These are phyloP conservation scores for Apis laboriosa DNA, from an alignment of 1,140 invertebrate species.

Conservation along the genomic window DNA sequence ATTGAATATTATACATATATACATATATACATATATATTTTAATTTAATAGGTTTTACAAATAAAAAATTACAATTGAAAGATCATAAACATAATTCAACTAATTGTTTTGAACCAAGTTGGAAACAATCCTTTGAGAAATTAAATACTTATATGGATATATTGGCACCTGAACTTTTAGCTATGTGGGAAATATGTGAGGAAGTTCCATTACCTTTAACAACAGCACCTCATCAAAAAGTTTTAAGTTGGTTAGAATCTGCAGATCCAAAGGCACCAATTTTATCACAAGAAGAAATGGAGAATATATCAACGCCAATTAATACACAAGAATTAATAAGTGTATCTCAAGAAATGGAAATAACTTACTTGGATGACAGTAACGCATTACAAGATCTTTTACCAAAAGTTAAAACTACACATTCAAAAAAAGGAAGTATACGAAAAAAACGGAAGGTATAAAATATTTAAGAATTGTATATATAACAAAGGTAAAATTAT, in stretches of 20 bases:
- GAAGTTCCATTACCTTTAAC: slow-evolving; percentile 57
- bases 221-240: slow-evolving; percentile 72
- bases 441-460: slow-evolving; percentile 43
- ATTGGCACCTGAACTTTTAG: slow-evolving; percentile 74
- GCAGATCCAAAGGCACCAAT: slow-evolving; percentile 17
- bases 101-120: slow-evolving; percentile 52
- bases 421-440: slow-evolving; percentile 22
- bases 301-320: slow-evolving; percentile 53
- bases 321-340: slow-evolving; percentile 72
- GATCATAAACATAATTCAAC: not conserved
- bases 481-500: not conserved
- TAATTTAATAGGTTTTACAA: slow-evolving; percentile 66
- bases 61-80: slow-evolving; percentile 61
- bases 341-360: slow-evolving; percentile 68
- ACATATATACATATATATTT: not conserved
- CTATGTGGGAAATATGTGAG: slow-evolving; percentile 74
- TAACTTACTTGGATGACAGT: slow-evolving; percentile 45
- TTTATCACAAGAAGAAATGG: slow-evolving; percentile 51
- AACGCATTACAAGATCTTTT: slow-evolving; percentile 55
- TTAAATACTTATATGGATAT: slow-evolving; percentile 72
- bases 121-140: slow-evolving; percentile 72
- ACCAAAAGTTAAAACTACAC: slow-evolving; percentile 58
- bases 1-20: not conserved
- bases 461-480: not conserved
- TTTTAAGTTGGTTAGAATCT: slow-evolving; percentile 73